Evolutionary conservation across 2,113 vertebrate genomes (phyloP).

Genomic region (Atlantisia rogersi): DNA sequence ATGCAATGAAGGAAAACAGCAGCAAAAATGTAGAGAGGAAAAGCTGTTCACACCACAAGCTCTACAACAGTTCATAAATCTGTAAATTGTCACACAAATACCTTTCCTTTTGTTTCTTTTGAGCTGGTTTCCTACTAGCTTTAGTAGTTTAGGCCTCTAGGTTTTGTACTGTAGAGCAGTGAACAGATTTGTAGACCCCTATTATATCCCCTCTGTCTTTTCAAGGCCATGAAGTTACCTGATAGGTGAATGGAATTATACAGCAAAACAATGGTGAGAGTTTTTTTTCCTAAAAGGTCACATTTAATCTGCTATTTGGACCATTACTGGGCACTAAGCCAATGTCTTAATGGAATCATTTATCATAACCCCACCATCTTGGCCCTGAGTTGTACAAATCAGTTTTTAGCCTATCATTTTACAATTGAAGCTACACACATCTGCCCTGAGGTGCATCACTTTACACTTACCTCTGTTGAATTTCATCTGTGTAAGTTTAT

Average conservation of each 20-base stretch:
- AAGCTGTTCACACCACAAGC: neutral
- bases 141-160: neutral
- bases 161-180: neutral
- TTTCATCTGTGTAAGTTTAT: neutral
- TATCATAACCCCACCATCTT: neutral
- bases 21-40: neutral
- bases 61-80: neutral
- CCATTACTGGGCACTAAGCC: neutral
- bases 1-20: neutral
- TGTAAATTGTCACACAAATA: neutral
- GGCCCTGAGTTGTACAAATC: neutral
- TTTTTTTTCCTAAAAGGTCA: neutral
- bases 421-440: accelerated
- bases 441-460: neutral
- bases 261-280: neutral
- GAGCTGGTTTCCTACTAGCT: neutral
- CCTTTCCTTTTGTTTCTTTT: neutral
- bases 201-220: neutral
- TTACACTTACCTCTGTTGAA: neutral
- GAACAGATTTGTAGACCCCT: neutral
- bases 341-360: neutral
- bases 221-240: neutral
- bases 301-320: neutral
- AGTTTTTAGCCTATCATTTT: neutral
- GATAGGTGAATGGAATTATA: neutral